Conservation (phyloP, 2,797 vertebrate species). For the Craterocephalus amniculus region DNA sequence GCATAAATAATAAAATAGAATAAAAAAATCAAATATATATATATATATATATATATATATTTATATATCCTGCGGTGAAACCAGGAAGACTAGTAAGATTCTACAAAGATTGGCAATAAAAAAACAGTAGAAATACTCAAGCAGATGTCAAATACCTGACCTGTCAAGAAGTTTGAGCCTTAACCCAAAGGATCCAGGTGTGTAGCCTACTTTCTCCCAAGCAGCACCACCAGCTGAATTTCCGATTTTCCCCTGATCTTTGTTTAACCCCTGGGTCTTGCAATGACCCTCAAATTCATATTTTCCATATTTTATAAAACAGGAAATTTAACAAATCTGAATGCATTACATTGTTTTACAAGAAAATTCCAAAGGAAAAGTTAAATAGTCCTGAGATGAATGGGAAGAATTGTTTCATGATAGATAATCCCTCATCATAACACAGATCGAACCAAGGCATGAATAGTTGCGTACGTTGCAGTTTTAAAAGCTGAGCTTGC, state of each 20-base stretch:
- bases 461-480: not conserved
- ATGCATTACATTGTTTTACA: not conserved
- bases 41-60: too few relatives aligned
- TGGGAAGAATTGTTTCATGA: too few relatives aligned
- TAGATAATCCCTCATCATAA: not conserved
- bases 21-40: too few relatives aligned
- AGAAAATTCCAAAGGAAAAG: not conserved
- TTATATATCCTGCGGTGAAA: too few relatives aligned
- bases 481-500: conserved; percentile 5
- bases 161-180: not conserved
- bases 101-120: not conserved
- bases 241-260: too few relatives aligned
- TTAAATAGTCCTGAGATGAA: not conserved
- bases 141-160: not conserved
- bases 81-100: not conserved
- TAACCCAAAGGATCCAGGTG: not conserved
- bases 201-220: too few relatives aligned
- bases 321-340: not conserved
- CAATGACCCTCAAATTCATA: too few relatives aligned
- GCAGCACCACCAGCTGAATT: too few relatives aligned
- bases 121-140: not conserved
- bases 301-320: not conserved
- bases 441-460: not conserved
- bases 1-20: too few relatives aligned
- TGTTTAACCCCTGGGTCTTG: too few relatives aligned